phyloP scores from a whole-genome alignment of 92 coral and sea anemone genomes.

The Hydrozoanthus gracilis region DNA sequence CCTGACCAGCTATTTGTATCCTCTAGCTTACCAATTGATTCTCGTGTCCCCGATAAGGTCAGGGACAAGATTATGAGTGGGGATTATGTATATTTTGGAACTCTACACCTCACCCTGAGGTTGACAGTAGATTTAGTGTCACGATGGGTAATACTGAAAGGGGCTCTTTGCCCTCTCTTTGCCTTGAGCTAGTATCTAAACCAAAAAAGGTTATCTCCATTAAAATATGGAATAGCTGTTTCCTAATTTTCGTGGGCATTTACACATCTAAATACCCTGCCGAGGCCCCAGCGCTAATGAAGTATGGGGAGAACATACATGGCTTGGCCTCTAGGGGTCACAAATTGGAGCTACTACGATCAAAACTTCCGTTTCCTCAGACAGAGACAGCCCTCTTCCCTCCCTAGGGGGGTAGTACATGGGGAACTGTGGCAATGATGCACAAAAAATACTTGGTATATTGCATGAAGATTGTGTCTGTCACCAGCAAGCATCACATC shows the following conservation, averaged over 20 bases:
- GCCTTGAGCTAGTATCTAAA: constrained; percentile 48
- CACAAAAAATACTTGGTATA: too few species aligned
- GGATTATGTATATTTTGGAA: constrained; percentile 48
- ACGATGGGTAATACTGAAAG: constrained; percentile 39
- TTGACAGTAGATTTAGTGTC: constrained; percentile 18
- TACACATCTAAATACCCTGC: constrained; percentile 48
- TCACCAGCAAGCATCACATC: too few species aligned
- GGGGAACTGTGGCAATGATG: constrained; percentile 73
- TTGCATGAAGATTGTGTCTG: too few species aligned
- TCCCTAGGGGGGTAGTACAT: constrained; percentile 53
- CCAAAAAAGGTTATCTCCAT: constrained; percentile 27
- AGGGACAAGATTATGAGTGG: constrained; percentile 50
- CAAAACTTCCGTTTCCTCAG: constrained; percentile 61
- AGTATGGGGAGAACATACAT: too few species aligned
- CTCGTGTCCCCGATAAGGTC: constrained; percentile 39
- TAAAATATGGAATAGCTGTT: too few species aligned
- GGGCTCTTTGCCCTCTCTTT: constrained; percentile 56
- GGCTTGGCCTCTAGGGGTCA: constrained; percentile 64
- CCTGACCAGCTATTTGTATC: too few species aligned
- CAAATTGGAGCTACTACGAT: constrained; percentile 67
- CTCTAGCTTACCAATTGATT: too few species aligned
- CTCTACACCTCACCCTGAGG: constrained; percentile 30
- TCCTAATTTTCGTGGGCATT: constrained; percentile 59
- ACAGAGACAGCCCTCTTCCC: constrained; percentile 46
- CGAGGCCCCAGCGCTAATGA: too few species aligned